Evolutionary conservation across 1,140 invertebrate genomes (phyloP), one percentile per base, ranked within the genome.

Genomic region (Capitella teleta): DNA sequence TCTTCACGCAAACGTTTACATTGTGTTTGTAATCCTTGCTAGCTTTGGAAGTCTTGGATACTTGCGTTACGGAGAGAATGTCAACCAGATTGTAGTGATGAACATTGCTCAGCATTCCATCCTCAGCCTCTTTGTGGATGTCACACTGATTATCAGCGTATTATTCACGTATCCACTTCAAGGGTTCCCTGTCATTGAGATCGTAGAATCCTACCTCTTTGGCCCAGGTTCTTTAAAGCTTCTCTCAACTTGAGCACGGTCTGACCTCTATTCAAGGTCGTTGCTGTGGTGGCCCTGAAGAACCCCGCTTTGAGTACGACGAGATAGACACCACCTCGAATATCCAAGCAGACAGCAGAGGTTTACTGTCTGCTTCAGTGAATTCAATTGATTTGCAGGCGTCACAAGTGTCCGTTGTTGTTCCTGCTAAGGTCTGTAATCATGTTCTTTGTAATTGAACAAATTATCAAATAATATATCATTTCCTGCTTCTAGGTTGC

Each of bases 11-110:
- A 60, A 61, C 1, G 53, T 70, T 3, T 19, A 52, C 8, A 41
- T 61, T 14, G 51, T 68, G 1, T 47, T 53, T 6, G 10, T 44
- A 38, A 51, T 53, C 5, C 52, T 70, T 5, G 47, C 49, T 12
- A 34, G 30, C 0, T 68, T 70, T 57, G 68, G 68, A n/a, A 51
- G 62, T 44, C 16, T 67, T 47, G 67, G 67, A 32, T 69, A 70
- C 51, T 37, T 70, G 23, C 52, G 59, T 6, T 68, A 61, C 49
- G 68, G 67, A 2, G 23, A 50, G 14, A 47, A 51, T 21, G 57
- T 63, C 0, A 49, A 61, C 10, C 68, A 70, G 53, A 64, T 68
- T 58, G 55, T 70, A 18, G 64, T 68, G 34, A 52, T 47, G 14
- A 34, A 19, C 32, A 44, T 45, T 14, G 23, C 53, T 3, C 53